These are phyloP conservation scores for Rhinoptilus africanus DNA, from an alignment of 2,113 vertebrate genomes.

Conservation along the genomic window DNA sequence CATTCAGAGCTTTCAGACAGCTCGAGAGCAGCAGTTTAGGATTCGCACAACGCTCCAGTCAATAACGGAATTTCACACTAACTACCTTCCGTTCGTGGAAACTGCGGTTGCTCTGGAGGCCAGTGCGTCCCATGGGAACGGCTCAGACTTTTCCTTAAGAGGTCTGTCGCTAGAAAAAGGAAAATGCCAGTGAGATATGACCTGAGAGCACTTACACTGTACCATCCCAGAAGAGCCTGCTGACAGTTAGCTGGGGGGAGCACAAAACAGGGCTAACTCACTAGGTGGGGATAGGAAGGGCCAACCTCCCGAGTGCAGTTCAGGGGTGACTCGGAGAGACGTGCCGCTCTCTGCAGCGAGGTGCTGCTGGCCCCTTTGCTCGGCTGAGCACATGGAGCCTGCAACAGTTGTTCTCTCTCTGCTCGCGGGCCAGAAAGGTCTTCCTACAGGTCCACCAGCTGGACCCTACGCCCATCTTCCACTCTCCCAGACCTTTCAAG, in stretches of 20 bases:
- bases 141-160: background rate
- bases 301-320: background rate
- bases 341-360: background rate
- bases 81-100: constrained; percentile 11
- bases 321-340: accelerated
- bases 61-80: background rate
- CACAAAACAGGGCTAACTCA: background rate
- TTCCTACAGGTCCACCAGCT: background rate
- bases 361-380: background rate
- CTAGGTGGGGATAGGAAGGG: accelerated
- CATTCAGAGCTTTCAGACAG: background rate
- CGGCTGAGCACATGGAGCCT: accelerated
- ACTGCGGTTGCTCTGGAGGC: background rate
- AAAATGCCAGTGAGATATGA: background rate
- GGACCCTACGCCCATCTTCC: background rate
- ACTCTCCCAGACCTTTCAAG: background rate
- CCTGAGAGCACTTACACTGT: background rate
- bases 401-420: background rate
- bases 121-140: background rate
- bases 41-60: background rate
- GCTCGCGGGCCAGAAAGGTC: background rate
- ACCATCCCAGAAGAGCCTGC: background rate
- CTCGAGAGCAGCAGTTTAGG: background rate
- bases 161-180: background rate
- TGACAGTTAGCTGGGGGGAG: background rate